Base-by-base conservation (phyloP, 2,888 invertebrate genomes). In the Penaeus monodon region DNA sequence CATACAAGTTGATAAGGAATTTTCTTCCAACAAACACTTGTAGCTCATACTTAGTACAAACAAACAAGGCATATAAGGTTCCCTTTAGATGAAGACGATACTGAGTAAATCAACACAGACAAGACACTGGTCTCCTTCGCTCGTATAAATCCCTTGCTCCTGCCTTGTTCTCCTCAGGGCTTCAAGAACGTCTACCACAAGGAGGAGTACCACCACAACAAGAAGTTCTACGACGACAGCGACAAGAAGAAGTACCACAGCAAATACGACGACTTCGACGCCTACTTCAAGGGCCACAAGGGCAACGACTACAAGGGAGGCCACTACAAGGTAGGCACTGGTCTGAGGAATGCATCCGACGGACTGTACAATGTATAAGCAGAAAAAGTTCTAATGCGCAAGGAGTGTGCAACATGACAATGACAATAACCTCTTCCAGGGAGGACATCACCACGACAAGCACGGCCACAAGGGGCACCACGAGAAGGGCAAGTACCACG, bases 171-270 rank as follows among this genome's bases (percentile, higher is more conserved):
- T 57, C 57, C 10, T 17, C 83, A 97, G 92, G 96, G 97, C 86
- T 96, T 96, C 90, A 97, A 97, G 92, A 95, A 96, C 92, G 94
- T 96, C 17, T 96, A 97, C 92, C 97, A 97, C 91, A 92, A 96
- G 93, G 95, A 96, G 91, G 96, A 96, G 92, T 96, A 94, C 93
- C 95, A 96, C 92, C 96, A 96, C 91, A 95, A 95, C 91, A 95
- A 95, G 90, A 94, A 94, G 91, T 96, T 96, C 93, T 96, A 95
- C 91, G 96, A 96, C 91, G 95, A 96, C 92, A 95, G 96, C 91
- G 96, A 95, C 91, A 94, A 94, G 79, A 94, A 94, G 79, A 95
- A 95, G 0, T 94, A 95, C 91, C 96, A 96, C 92, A 96, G 96
- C 91, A 96, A 97, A 91, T 96, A 96, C 91, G 96, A 96, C 89